A percentile compares a stretch with the other conserved stretches of the same genome.
phyloP scores from a whole-genome alignment of 2,888 invertebrate genomes.

The Imbricaverruca yamaguchii region DNA sequence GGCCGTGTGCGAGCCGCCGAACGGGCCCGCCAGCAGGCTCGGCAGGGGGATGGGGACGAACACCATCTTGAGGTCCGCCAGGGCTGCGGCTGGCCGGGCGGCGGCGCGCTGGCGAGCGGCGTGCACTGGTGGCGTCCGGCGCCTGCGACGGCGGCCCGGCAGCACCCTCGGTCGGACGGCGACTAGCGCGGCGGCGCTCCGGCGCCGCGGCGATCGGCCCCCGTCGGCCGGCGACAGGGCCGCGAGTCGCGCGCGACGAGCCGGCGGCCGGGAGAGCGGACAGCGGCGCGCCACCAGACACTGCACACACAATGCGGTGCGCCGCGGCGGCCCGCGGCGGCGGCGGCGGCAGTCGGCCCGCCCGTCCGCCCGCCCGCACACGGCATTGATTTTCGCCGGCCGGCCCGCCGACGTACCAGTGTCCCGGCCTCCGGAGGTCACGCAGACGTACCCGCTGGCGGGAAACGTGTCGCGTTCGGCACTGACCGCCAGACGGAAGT shows the following conservation, averaged over 20 bases:
- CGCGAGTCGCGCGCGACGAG: background rate
- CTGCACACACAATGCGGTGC: background rate
- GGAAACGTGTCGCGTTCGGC: too few relatives aligned
- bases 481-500: too few relatives aligned
- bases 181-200: background rate
- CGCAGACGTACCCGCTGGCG: too few relatives aligned
- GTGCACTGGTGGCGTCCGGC: background rate
- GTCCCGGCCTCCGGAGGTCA: too few relatives aligned
- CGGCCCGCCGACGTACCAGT: background rate
- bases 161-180: background rate
- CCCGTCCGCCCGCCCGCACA: background rate
- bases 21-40: conserved; percentile 13
- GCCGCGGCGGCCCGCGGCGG: background rate
- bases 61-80: conserved; percentile 20
- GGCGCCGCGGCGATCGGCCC: background rate
- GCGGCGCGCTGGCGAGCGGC: too few relatives aligned
- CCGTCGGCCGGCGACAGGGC: background rate
- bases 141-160: background rate
- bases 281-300: background rate
- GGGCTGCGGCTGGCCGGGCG: conserved; percentile 6
- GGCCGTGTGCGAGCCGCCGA: background rate
- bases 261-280: background rate
- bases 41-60: conserved; percentile 12
- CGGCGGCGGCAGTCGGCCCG: background rate
- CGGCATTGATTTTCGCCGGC: conserved; percentile 8